Percentiles rank a stretch among this genome's conserved stretches.
These are phyloP conservation scores for Cantharis rustica DNA, from an alignment of 2,888 invertebrate genomes.

Conservation along the genomic window DNA sequence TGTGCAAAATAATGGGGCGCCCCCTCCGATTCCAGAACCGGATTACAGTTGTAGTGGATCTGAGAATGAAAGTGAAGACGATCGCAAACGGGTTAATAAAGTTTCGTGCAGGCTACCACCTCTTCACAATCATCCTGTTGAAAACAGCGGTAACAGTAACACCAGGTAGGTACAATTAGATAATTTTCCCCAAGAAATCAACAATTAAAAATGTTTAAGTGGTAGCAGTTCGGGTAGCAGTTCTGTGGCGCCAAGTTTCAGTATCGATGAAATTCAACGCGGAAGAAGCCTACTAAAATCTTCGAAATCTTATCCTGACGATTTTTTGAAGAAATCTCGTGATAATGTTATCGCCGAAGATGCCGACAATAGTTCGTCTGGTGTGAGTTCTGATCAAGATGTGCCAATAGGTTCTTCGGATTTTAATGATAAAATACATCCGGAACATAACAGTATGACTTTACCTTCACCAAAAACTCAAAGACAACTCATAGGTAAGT, in stretches of 20 bases:
- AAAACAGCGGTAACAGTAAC: constrained; percentile 78
- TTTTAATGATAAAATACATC: constrained; percentile 51
- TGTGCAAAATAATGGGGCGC: constrained; percentile 41
- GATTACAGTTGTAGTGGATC: constrained; percentile 90
- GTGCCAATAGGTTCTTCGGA: constrained; percentile 62
- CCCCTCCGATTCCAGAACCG: constrained; percentile 88
- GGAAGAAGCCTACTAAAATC: constrained; percentile 83
- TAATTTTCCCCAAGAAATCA: background rate
- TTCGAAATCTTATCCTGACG: constrained; percentile 86
- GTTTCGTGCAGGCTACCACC: constrained; percentile 53
- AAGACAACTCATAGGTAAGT: constrained; percentile 45
- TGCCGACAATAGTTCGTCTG: constrained; percentile 87
- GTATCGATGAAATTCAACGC: constrained; percentile 88
- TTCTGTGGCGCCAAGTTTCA: constrained; percentile 83
- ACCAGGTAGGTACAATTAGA: constrained; percentile 60
- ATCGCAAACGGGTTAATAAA: constrained; percentile 62
- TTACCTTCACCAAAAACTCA: constrained; percentile 45
- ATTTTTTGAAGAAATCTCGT: constrained; percentile 64
- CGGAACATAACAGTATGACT: constrained; percentile 42
- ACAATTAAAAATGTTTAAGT: constrained; percentile 54
- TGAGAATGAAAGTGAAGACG: constrained; percentile 64
- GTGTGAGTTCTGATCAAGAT: constrained; percentile 87
- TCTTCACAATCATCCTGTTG: constrained; percentile 58
- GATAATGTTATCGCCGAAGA: constrained; percentile 66
- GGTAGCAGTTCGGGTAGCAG: constrained; percentile 74